Percentiles rank a stretch among this genome's conserved stretches.
phyloP scores from a whole-genome alignment of 2,797 vertebrate genomes.

The Lepilemur septentrionalis region DNA sequence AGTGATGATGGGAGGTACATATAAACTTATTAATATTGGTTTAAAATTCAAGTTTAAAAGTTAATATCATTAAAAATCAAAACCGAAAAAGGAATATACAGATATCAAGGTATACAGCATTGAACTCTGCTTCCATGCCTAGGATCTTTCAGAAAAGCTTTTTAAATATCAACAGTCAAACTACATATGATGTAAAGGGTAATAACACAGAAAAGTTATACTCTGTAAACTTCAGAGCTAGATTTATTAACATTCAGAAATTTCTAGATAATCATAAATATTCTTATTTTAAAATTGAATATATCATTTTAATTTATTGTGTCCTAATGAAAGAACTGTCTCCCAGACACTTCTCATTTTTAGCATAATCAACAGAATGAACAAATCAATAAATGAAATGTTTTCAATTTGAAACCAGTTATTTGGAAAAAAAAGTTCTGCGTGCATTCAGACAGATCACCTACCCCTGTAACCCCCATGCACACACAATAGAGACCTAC shows the following conservation, averaged over 20 bases:
- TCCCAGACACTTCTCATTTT: slow-evolving; percentile 39
- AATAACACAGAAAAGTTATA: neutral
- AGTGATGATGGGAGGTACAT: neutral
- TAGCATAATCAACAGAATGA: slow-evolving; percentile 44
- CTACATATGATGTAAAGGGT: neutral
- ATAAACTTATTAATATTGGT: slow-evolving; percentile 13
- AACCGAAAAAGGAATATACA: neutral
- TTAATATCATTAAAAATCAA: slow-evolving; percentile 25
- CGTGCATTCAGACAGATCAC: neutral
- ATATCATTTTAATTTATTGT: slow-evolving; percentile 40
- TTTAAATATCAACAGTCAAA: neutral
- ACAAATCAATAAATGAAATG: slow-evolving; percentile 54
- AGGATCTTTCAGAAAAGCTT: slow-evolving; percentile 8
- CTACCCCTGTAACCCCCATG: too few relatives aligned
- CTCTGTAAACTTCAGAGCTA: slow-evolving; percentile 41
- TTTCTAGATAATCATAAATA: slow-evolving; percentile 30
- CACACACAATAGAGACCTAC: neutral
- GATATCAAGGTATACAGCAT: neutral
- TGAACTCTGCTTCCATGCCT: neutral
- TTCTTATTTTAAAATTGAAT: slow-evolving; percentile 41
- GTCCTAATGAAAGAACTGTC: slow-evolving; percentile 17
- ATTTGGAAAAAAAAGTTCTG: neutral
- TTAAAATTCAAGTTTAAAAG: slow-evolving; percentile 37
- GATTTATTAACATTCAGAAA: slow-evolving; percentile 46
- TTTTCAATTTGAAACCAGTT: slow-evolving; percentile 50